phyloP scores from a whole-genome alignment of 2,888 invertebrate genomes.

The Patella ulyssiponensis region DNA sequence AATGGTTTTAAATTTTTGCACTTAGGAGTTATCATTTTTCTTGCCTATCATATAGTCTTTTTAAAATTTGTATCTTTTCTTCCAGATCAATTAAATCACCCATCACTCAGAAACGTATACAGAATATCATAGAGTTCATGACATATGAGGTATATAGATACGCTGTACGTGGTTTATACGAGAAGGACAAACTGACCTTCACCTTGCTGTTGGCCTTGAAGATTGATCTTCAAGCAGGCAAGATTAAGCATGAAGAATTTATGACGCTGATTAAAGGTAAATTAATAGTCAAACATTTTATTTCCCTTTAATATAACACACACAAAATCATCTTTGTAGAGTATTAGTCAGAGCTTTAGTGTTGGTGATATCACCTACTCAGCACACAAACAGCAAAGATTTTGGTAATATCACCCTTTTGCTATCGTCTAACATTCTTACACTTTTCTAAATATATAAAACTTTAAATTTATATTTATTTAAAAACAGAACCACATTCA shows the following conservation, averaged over 20 bases:
- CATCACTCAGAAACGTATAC: constrained; percentile 70
- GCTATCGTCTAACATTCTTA: no score
- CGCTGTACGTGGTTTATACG: constrained; percentile 71
- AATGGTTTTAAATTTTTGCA: no score
- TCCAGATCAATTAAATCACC: constrained; percentile 68
- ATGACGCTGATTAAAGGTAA: constrained; percentile 69
- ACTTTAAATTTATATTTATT: no score
- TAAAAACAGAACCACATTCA: no score
- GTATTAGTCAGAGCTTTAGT: no score
- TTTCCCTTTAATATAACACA: background rate
- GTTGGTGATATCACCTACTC: no score
- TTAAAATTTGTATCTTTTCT: background rate
- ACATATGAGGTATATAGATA: constrained; percentile 72
- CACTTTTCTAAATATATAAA: no score
- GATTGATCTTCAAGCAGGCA: constrained; percentile 70
- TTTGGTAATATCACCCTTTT: background rate
- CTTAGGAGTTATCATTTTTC: no score
- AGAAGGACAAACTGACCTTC: constrained; percentile 72
- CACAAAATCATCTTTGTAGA: no score
- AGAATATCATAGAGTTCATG: constrained; percentile 72
- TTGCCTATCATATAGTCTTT: no score
- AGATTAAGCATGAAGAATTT: constrained; percentile 69
- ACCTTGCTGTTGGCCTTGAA: constrained; percentile 71
- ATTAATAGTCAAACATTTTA: background rate
- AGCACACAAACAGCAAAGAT: background rate